Percentiles rank a stretch among this genome's conserved stretches.
Conservation (phyloP, 2,888 invertebrate genomes). For the Archips crataeganus region DNA sequence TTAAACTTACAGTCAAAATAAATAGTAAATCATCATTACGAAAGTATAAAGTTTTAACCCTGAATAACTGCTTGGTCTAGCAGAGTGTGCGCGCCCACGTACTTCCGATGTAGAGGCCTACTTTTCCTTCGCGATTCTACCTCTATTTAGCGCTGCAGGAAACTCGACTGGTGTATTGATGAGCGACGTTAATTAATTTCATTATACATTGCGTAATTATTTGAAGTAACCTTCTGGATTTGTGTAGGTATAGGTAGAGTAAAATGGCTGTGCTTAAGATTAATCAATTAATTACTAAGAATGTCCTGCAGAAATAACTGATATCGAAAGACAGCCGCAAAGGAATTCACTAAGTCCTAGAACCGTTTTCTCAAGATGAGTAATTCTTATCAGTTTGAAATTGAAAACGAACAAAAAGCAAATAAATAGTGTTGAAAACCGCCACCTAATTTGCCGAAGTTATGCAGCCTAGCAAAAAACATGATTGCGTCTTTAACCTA, state of each 20-base stretch:
- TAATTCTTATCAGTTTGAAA: background rate
- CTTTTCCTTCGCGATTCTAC: constrained; percentile 42
- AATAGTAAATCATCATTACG: background rate
- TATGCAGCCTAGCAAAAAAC: constrained; percentile 23
- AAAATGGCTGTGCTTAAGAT: background rate
- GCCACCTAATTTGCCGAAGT: constrained; percentile 17
- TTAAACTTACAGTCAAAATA: too few relatives aligned
- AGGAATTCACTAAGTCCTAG: background rate
- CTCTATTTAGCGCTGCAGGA: constrained; percentile 27
- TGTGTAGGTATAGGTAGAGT: constrained; percentile 11
- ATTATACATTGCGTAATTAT: constrained; percentile 24
- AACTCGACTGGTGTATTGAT: constrained; percentile 32
- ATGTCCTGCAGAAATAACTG: background rate
- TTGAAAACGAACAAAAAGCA: background rate
- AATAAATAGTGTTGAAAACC: background rate
- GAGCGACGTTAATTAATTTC: constrained; percentile 20
- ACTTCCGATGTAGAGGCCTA: constrained; percentile 51
- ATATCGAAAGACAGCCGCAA: background rate
- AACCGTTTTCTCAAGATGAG: too few relatives aligned
- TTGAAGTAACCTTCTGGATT: constrained; percentile 15
- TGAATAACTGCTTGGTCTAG: background rate
- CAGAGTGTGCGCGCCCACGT: constrained; percentile 42
- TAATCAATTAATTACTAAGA: background rate
- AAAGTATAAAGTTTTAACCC: constrained; percentile 7
- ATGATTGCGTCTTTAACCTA: constrained; percentile 30